phyloP scores from a whole-genome alignment of 2,888 invertebrate genomes.

The Spodoptera exigua region DNA sequence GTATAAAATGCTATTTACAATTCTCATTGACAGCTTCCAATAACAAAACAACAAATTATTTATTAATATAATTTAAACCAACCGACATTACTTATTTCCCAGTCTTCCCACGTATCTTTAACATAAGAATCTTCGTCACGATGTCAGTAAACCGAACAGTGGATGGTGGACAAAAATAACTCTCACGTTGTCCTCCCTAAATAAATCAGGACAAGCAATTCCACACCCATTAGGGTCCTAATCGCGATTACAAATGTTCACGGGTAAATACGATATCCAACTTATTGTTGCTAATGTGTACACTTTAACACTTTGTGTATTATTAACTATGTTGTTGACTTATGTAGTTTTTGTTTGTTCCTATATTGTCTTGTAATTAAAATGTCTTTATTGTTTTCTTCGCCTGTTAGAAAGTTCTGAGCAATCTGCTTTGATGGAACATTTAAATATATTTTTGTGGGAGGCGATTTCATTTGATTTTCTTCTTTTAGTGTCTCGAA shows the following conservation, averaged over 20 bases:
- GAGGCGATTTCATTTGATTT: not conserved
- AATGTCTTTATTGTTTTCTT: no score
- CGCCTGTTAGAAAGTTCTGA: constrained; percentile 6
- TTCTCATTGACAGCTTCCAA: no score
- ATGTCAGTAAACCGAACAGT: not conserved
- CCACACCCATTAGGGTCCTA: constrained; percentile 63
- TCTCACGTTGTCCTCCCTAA: constrained; percentile 47
- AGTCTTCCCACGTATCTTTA: not conserved
- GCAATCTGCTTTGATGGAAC: not conserved
- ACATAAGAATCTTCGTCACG: not conserved
- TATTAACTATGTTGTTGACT: not conserved
- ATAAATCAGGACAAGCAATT: constrained; percentile 73
- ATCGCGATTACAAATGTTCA: constrained; percentile 51
- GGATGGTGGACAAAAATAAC: constrained; percentile 28
- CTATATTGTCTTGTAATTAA: no score
- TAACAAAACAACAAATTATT: not conserved
- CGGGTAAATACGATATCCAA: constrained; percentile 36
- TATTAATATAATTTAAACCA: not conserved
- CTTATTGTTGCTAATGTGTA: constrained; percentile 28
- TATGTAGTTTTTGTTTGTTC: no score
- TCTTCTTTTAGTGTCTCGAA: no score
- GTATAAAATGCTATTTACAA: no score
- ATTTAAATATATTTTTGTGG: not conserved
- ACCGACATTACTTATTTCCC: no score
- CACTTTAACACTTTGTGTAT: not conserved